Percentiles rank a stretch among this genome's conserved stretches.
Evolutionary conservation across 2,113 vertebrate genomes (phyloP).

Genomic region (Tychaedon coryphoeus): DNA sequence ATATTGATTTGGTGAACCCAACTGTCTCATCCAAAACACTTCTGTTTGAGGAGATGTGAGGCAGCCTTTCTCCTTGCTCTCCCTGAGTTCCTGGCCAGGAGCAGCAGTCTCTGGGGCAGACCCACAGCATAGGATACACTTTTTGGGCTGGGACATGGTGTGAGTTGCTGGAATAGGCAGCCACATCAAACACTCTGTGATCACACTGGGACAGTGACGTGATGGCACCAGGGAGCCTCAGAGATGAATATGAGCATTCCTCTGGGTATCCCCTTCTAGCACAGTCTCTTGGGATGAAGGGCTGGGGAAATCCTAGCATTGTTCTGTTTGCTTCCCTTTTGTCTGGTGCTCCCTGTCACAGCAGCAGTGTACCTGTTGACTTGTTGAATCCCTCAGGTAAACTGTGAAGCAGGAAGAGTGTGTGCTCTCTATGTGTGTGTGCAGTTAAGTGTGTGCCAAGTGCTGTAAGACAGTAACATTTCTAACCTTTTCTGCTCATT

Average conservation of each 20-base stretch:
- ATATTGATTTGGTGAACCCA: background rate
- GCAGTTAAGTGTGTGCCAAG: background rate
- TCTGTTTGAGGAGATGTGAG: background rate
- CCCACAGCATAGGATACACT: background rate
- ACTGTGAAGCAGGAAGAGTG: background rate
- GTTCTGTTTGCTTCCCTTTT: background rate
- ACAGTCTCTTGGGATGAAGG: background rate
- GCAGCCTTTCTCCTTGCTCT: background rate
- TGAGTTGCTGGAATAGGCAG: background rate
- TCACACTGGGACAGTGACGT: background rate
- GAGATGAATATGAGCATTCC: background rate
- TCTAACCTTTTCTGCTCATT: background rate
- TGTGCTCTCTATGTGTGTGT: background rate
- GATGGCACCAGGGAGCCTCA: background rate
- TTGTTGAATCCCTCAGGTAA: background rate
- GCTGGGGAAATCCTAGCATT: background rate
- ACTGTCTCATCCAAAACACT: background rate
- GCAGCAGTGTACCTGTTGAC: background rate
- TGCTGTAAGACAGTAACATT: background rate
- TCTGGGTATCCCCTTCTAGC: background rate
- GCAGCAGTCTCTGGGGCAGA: background rate
- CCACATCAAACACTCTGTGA: background rate
- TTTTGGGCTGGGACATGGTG: background rate
- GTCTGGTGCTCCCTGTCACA: background rate
- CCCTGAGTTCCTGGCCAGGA: background rate